Percentiles rank a stretch among this genome's conserved stretches.
These are phyloP conservation scores for Heliconius hewitsoni DNA, from an alignment of 1,140 invertebrate genomes.

Conservation along the genomic window DNA sequence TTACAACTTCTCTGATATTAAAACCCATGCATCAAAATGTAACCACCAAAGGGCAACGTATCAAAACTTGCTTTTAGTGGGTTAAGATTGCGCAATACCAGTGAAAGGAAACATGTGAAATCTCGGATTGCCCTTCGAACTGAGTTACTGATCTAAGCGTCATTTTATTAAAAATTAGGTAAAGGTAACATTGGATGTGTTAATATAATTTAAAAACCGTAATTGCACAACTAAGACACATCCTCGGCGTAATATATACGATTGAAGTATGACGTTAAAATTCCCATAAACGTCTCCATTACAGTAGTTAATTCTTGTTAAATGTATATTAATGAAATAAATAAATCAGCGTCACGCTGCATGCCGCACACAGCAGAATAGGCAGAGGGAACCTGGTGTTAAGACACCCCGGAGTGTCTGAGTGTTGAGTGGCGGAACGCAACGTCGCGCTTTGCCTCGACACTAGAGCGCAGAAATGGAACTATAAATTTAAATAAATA, in stretches of 20 bases:
- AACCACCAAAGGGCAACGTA: slow-evolving; percentile 22
- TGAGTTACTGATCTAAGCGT: neutral
- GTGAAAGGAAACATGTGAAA: slow-evolving; percentile 27
- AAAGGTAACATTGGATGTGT: neutral
- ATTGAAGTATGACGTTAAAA: neutral
- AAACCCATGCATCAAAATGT: neutral
- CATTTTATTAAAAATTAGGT: neutral
- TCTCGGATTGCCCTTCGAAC: slow-evolving; percentile 15
- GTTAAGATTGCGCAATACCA: slow-evolving; percentile 15
- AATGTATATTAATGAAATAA: no score
- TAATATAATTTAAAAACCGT: neutral
- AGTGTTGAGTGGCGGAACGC: no score
- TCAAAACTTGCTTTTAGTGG: slow-evolving; percentile 26
- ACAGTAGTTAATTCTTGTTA: no score
- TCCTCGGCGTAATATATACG: neutral
- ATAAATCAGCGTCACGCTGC: no score
- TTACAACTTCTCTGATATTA: neutral
- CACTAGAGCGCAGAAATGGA: no score
- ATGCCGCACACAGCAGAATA: no score
- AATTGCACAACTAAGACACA: neutral
- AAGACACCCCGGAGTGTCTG: no score
- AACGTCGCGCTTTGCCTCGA: no score
- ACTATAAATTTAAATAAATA: no score
- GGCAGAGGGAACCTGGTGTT: no score
- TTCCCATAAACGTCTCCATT: no score